Evolutionary conservation across 2,113 vertebrate genomes (phyloP).

Genomic region (Syrrhaptes paradoxus): DNA sequence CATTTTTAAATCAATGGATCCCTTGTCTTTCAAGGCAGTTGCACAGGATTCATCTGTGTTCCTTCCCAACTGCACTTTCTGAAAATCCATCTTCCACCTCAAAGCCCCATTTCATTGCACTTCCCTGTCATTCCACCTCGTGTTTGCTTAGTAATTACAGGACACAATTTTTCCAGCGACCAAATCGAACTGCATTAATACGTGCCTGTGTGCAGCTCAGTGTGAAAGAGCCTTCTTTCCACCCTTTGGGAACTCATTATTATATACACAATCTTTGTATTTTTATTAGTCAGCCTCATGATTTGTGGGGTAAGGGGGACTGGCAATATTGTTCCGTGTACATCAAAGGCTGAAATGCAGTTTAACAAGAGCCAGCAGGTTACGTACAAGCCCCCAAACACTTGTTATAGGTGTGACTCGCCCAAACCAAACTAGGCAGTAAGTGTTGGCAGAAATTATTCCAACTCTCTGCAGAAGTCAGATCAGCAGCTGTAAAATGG

Average conservation of each 20-base stretch:
- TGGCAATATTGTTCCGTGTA: conserved; percentile 56
- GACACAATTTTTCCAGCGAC: conserved; percentile 63
- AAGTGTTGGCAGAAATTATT: conserved; percentile 45
- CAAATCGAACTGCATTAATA: conserved; percentile 58
- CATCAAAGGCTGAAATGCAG: conserved; percentile 53
- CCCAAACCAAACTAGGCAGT: conserved; percentile 30
- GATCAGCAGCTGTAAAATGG: neutral
- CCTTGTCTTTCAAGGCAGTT: neutral
- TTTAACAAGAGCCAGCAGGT: conserved; percentile 67
- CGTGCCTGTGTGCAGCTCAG: conserved; percentile 4
- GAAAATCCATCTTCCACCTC: conserved; percentile 48
- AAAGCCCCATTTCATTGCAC: conserved; percentile 44
- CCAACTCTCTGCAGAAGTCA: neutral
- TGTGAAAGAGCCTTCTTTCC: conserved; percentile 40
- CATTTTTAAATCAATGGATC: neutral
- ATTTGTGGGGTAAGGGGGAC: conserved; percentile 53
- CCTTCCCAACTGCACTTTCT: neutral
- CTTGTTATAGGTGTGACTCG: conserved; percentile 58
- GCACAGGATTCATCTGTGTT: neutral
- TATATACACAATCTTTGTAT: conserved; percentile 33
- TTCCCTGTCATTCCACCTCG: conserved; percentile 27
- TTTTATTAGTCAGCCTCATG: conserved; percentile 64
- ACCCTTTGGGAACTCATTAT: conserved; percentile 66
- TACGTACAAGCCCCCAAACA: conserved; percentile 52
- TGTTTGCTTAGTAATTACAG: conserved; percentile 64